phyloP scores from a whole-genome alignment of 2,888 invertebrate genomes.

The Drosophila stalkeri region DNA sequence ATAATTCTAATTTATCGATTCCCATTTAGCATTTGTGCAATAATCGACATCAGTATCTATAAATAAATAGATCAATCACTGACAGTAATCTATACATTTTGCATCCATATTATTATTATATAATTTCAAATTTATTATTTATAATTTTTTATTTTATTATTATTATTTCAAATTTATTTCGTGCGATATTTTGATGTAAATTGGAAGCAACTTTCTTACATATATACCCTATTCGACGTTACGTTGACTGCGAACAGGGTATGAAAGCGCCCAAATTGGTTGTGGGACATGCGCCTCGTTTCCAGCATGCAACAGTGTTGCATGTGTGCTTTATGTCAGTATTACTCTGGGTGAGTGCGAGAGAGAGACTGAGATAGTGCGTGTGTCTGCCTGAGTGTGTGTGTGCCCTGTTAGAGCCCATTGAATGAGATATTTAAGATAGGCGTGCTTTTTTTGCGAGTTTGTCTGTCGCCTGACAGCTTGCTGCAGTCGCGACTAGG shows the following conservation, averaged over 20 bases:
- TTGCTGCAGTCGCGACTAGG: conserved; percentile 9
- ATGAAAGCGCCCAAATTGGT: conserved; percentile 36
- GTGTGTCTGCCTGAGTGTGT: not conserved
- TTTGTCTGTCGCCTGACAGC: conserved; percentile 3
- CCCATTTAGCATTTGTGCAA: too few relatives aligned
- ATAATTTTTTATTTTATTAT: too few relatives aligned
- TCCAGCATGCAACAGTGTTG: conserved; percentile 51
- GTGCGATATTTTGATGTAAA: not conserved
- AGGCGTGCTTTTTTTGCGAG: conserved; percentile 12
- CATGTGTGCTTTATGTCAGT: conserved; percentile 21
- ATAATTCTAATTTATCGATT: too few relatives aligned
- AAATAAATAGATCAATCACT: not conserved
- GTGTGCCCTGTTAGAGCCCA: conserved; percentile 22
- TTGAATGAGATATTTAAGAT: conserved; percentile 22
- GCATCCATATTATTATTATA: not conserved
- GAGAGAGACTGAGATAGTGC: too few relatives aligned
- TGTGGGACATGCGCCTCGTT: conserved; percentile 29
- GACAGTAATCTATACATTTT: too few relatives aligned
- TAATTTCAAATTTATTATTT: not conserved
- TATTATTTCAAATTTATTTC: not conserved
- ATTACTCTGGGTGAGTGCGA: not conserved
- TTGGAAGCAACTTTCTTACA: too few relatives aligned
- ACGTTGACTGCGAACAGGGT: not conserved
- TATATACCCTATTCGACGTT: not conserved
- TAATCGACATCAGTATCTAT: too few relatives aligned